Evolutionary conservation across 2,797 vertebrate genomes (phyloP).

Genomic region (Amblyraja radiata): DNA sequence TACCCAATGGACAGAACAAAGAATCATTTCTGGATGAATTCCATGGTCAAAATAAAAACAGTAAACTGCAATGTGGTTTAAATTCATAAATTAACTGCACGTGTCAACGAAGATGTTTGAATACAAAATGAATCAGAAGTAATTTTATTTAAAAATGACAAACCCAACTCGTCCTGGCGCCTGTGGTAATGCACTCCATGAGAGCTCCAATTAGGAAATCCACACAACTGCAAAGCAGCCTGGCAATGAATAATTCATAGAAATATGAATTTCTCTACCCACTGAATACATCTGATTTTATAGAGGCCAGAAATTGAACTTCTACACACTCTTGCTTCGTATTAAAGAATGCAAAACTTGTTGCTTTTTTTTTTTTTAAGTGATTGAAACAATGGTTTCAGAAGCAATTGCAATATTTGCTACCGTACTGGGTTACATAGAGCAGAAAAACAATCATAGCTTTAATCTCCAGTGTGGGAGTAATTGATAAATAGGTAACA

Average conservation of each 20-base stretch:
- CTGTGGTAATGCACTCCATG: not conserved
- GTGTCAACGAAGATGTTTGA: not conserved
- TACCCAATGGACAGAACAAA: not conserved
- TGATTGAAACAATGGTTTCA: not conserved
- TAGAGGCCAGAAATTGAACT: not conserved
- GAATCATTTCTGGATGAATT: not conserved
- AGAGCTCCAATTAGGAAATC: slow-evolving; percentile 27
- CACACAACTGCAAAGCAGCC: slow-evolving; percentile 35
- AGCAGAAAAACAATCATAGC: not conserved
- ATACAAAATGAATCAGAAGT: slow-evolving; percentile 3
- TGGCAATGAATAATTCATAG: not conserved
- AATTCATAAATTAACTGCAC: not conserved
- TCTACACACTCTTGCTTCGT: not conserved
- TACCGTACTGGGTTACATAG: not conserved
- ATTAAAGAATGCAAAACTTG: not conserved
- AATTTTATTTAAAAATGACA: not conserved
- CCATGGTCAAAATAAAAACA: not conserved
- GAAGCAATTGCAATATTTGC: not conserved
- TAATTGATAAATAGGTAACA: not conserved
- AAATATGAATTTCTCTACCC: not conserved
- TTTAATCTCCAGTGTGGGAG: not conserved
- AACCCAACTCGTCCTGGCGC: not conserved
- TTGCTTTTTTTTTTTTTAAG: not conserved
- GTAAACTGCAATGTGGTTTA: not conserved
- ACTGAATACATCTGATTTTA: not conserved